phyloP scores from a whole-genome alignment of 2,797 vertebrate species.

The Enteromius anoplus region DNA sequence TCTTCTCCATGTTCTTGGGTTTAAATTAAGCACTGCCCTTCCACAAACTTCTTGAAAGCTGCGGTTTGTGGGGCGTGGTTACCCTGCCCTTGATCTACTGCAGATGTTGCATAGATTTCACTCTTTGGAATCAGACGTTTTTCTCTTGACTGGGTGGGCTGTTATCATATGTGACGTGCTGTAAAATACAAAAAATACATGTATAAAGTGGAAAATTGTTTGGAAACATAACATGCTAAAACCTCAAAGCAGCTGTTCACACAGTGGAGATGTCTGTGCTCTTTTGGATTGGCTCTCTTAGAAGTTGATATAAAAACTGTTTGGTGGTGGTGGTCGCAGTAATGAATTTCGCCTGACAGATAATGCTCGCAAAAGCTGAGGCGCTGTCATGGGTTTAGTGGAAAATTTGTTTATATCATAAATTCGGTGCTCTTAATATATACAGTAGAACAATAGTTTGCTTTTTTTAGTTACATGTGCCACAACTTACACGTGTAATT shows the following conservation, averaged over 20 bases:
- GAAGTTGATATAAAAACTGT: constrained; percentile 33
- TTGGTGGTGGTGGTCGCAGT: not conserved
- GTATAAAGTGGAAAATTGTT: constrained; percentile 7
- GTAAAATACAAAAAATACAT: constrained; percentile 30
- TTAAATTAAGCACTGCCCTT: constrained; percentile 71
- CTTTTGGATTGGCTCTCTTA: constrained; percentile 46
- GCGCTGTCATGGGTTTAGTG: constrained; percentile 1
- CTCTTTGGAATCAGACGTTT: constrained; percentile 48
- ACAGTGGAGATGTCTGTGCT: constrained; percentile 53
- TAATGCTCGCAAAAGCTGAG: constrained; percentile 31
- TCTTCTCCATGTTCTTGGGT: constrained; percentile 62
- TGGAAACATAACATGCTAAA: constrained; percentile 26
- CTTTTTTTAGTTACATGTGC: not conserved
- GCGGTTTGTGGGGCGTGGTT: constrained; percentile 58
- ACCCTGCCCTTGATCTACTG: constrained; percentile 64
- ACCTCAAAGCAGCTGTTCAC: constrained; percentile 47
- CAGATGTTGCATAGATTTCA: constrained; percentile 68
- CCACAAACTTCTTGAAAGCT: constrained; percentile 66
- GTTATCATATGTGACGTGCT: not conserved
- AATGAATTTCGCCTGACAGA: constrained; percentile 62
- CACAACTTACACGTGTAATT: not conserved
- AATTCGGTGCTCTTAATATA: constrained; percentile 4
- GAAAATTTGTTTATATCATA: constrained; percentile 11
- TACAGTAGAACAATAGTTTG: not conserved
- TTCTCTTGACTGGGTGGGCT: constrained; percentile 58